phyloP scores from a whole-genome alignment of 2,888 invertebrate species.

The Phoenoteleia sp. region DNA sequence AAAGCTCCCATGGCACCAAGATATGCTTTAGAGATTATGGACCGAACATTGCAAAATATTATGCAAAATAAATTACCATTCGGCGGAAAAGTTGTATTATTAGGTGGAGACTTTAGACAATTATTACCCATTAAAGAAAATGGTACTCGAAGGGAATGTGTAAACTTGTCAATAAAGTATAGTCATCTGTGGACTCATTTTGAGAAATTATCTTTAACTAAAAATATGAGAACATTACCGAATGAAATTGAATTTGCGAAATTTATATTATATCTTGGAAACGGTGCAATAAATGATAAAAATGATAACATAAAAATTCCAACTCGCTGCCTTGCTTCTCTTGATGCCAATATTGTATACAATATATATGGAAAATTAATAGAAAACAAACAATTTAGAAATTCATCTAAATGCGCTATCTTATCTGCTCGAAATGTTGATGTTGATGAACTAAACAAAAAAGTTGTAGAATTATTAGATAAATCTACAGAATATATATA shows the following conservation, averaged over 20 bases:
- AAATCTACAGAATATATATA: slow-evolving; percentile 45
- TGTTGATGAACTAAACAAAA: slow-evolving; percentile 60
- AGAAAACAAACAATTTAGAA: slow-evolving; percentile 37
- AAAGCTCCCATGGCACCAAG: slow-evolving; percentile 2
- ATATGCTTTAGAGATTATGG: slow-evolving; percentile 67
- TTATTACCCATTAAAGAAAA: too few relatives aligned
- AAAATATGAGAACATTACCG: slow-evolving; percentile 51
- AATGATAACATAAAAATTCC: slow-evolving; percentile 49
- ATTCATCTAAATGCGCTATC: slow-evolving; percentile 56
- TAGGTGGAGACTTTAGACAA: slow-evolving; percentile 46
- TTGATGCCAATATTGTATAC: slow-evolving; percentile 57
- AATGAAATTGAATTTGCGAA: slow-evolving; percentile 48
- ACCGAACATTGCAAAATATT: slow-evolving; percentile 71
- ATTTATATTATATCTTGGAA: slow-evolving; percentile 61
- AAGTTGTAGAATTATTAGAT: slow-evolving; percentile 57
- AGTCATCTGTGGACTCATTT: slow-evolving; percentile 16
- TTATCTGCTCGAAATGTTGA: slow-evolving; percentile 66
- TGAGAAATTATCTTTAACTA: slow-evolving; percentile 33
- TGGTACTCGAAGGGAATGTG: slow-evolving; percentile 36
- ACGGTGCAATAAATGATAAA: slow-evolving; percentile 54
- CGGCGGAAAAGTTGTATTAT: slow-evolving; percentile 37
- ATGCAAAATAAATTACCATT: slow-evolving; percentile 62
- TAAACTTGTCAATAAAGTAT: slow-evolving; percentile 60
- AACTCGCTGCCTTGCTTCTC: slow-evolving; percentile 35
- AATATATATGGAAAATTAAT: slow-evolving; percentile 60